Base-by-base conservation (phyloP, 2,888 invertebrate genomes). In the Spodoptera littoralis region DNA sequence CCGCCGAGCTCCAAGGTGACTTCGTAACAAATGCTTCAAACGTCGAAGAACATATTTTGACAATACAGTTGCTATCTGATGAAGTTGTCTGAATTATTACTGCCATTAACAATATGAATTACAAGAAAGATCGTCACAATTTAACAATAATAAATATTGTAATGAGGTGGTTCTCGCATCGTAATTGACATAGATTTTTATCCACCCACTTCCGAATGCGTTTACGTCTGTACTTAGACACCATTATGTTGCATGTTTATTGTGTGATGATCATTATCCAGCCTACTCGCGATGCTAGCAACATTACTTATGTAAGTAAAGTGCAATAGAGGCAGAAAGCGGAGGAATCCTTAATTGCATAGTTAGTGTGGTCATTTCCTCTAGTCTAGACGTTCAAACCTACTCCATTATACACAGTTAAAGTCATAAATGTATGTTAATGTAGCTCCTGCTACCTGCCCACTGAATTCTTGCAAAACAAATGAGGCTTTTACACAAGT, bases 401-500 rank as follows among this genome's bases (percentile, higher is more conserved):
- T 81, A 74, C 60, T 65, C 70, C 73, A 81, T 83, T 75, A 73
- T 64, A 80, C 76, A 79, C 73, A 61, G 71, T 66, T 74, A 76
- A 72, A 60, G 51, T 72, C 73, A 57, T 58, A 48, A 62, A 60
- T 54, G 65, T 76, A 54, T 57, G 49, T 43, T 45, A 50, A 50
- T 24, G n/a, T 27, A 43, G 55, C 18, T 24, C 45, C 43, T 67
- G 41, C 50, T 42, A 36, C 36, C 24, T 56, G 64, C 27, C 63
- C 49, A 56, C 58, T 50, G 57, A 61, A 56, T 67, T 60, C 72
- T 92, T 91, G 86, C 90, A 84, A 88, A 88, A 92, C 82, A 75
- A 86, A 88, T 88, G 84, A 85, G 83, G 84, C 87, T 90, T 89
- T 92, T 90, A 85, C 90, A 86, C 89, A 90, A 89, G 84, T 86